Base-by-base conservation (phyloP, 2,113 vertebrate genomes). In the Pelecanoides urinatrix region DNA sequence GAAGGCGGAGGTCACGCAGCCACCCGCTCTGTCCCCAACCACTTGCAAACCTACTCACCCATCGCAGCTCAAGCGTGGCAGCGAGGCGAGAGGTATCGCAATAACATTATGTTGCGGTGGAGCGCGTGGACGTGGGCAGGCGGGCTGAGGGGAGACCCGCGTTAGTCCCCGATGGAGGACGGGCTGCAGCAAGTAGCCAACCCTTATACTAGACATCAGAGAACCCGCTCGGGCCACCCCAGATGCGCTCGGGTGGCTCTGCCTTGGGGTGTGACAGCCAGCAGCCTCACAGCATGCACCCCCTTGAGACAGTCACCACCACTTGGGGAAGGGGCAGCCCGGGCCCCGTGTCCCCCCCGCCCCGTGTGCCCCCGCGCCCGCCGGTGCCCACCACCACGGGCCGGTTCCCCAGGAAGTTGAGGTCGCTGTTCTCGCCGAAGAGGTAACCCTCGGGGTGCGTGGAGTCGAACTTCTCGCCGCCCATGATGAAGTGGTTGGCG, bases 401-500 rank as follows among this genome's bases (percentile, higher is more conserved):
- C 92, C 99, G 98, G 98, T 97, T 99, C 62, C 99, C 99, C 95
- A 99, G 98, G 97, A 99, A 99, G 98, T 99, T 99, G 94, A 99
- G 99, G 96, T 99, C 99, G 14, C 99, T 99, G 98, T 99, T 99
- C 97, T 99, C 99, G 38, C 99, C 99, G n/a, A 99, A 99, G 89
- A 99, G 98, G 98, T 99, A 99, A 32, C 99, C 99, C 96, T 99
- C 99, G 0, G 99, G 99, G 84, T 99, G 99, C 6, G 99, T 99
- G 66, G 99, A 99, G 93, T 99, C 99, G 91, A 99, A 99, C 98
- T 99, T 99, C 98, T 99, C 99, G 38, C 99, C 99, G 40, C 99
- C 99, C 99, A 99, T 99, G 94, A 99, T 99, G 98, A 99, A 99
- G 97, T 99, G 99, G 97, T 98, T 99, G 97, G 99, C 99, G 42